These are phyloP conservation scores for Pedionomus torquatus DNA, from an alignment of 2,113 vertebrate species.

Conservation along the genomic window DNA sequence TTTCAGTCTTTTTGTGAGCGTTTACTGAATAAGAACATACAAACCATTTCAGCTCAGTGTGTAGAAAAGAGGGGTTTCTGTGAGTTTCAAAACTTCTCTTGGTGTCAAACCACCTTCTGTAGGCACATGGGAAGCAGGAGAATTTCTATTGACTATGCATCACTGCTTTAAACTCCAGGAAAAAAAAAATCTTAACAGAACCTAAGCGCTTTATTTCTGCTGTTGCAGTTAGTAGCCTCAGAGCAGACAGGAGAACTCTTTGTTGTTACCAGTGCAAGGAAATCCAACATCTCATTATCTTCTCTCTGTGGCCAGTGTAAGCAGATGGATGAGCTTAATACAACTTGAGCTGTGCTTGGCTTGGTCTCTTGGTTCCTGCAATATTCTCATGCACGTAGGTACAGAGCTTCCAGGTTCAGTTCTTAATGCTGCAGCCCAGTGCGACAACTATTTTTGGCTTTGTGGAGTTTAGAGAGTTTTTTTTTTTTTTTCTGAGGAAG, in stretches of 20 bases:
- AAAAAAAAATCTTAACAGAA: background rate
- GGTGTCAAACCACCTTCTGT: background rate
- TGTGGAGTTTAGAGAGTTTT: background rate
- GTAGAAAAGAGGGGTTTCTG: background rate
- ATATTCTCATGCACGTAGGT: rapidly evolving
- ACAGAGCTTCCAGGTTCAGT: background rate
- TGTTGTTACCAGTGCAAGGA: background rate
- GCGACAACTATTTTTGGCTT: background rate
- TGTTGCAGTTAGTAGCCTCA: background rate
- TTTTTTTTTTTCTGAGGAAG: background rate
- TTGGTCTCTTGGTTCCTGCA: background rate
- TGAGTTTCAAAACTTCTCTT: background rate
- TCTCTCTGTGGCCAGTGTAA: background rate
- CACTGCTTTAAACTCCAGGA: background rate
- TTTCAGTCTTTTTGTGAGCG: background rate
- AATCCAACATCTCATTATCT: background rate
- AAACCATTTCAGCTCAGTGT: background rate
- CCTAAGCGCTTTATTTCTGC: background rate
- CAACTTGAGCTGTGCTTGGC: background rate
- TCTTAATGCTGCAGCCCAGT: background rate
- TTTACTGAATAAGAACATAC: background rate
- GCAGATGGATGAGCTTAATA: background rate
- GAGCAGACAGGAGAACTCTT: background rate
- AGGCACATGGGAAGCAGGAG: background rate
- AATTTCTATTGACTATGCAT: background rate